Evolutionary conservation across 2,797 vertebrate species (phyloP).

Genomic region (Champsocephalus gunnari): DNA sequence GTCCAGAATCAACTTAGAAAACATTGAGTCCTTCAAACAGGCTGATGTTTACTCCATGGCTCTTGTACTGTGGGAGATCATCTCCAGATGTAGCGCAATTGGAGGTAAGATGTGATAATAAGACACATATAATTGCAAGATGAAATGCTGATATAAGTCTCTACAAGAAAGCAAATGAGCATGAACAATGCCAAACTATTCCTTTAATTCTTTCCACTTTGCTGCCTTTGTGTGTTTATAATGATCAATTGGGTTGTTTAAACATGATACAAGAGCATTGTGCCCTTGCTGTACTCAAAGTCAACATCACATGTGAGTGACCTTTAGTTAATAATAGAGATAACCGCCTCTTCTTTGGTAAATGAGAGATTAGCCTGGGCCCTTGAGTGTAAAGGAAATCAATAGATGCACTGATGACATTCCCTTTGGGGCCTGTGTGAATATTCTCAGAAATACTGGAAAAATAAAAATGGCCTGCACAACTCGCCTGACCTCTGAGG

Average conservation of each 20-base stretch:
- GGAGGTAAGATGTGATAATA: slow-evolving; percentile 86
- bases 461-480: slow-evolving; percentile 34
- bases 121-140: not conserved
- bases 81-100: slow-evolving; percentile 91
- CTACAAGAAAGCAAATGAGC: not conserved
- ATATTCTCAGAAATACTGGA: slow-evolving; percentile 45
- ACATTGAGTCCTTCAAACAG: slow-evolving; percentile 97
- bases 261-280: not conserved
- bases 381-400: slow-evolving; percentile 55
- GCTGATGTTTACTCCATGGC: slow-evolving; percentile 98
- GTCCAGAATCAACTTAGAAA: slow-evolving; percentile 97
- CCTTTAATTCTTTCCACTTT: not conserved
- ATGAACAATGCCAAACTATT: not conserved
- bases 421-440: slow-evolving; percentile 34
- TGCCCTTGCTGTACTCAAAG: not conserved
- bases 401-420: slow-evolving; percentile 54
- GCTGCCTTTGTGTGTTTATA: not conserved
- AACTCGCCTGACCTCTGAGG: slow-evolving; percentile 48
- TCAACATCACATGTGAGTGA: slow-evolving; percentile 36
- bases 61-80: slow-evolving; percentile 97
- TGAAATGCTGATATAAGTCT: not conserved
- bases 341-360: slow-evolving; percentile 21
- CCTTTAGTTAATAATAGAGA: slow-evolving; percentile 50
- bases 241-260: slow-evolving; percentile 1
- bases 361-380: slow-evolving; percentile 39